Evolutionary conservation across 1,140 invertebrate species (phyloP), one percentile per base, ranked within the genome.

Genomic region (Nasonia giraulti): DNA sequence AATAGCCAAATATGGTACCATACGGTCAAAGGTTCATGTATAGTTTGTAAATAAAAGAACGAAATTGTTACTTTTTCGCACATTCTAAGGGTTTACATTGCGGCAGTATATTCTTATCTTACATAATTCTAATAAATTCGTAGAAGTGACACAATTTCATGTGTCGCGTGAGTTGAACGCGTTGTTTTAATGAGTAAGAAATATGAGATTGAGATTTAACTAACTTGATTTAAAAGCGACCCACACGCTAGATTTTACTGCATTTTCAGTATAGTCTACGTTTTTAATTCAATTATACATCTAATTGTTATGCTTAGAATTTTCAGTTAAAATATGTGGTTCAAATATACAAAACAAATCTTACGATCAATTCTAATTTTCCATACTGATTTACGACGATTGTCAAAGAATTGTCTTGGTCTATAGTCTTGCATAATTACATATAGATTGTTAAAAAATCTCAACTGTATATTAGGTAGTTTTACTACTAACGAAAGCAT

Each of bases 111-210:
- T 75, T 37, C 71, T 37, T 62, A 33, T 75, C 31, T 20, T n/a
- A 33, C 33, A 75, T 40, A n/a, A 75, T 75, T 75, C 37, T 75
- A 77, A 77, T 77, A n/a, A 77, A 44, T 27, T 40, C 10, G 23
- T 55, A 6, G 23, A 37, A n/a, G 31, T 23, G 66, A 69, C 23
- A 20, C n/a, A 17, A 47, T 80, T 73, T 8, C 7, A 33, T 20
- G 31, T 44, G 77, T 83, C 50, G 82, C 82, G 74, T 75, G 83
- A 74, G 62, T 23, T 3, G 5, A 47, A 20, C n/a, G 14, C 55
- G 44, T 85, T 74, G 47, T 40, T 37, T 79, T 37, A 83, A 77
- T 37, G 23, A 85, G 37, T 37, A 75, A 75, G 76, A 75, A 80
- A 73, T 69, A 81, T 40, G 33, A 69, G 62, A 68, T 71, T 55